A percentile compares a stretch with the other conserved stretches of the same genome.
phyloP scores from a whole-genome alignment of 2,113 vertebrate genomes.

The Smithornis capensis region DNA sequence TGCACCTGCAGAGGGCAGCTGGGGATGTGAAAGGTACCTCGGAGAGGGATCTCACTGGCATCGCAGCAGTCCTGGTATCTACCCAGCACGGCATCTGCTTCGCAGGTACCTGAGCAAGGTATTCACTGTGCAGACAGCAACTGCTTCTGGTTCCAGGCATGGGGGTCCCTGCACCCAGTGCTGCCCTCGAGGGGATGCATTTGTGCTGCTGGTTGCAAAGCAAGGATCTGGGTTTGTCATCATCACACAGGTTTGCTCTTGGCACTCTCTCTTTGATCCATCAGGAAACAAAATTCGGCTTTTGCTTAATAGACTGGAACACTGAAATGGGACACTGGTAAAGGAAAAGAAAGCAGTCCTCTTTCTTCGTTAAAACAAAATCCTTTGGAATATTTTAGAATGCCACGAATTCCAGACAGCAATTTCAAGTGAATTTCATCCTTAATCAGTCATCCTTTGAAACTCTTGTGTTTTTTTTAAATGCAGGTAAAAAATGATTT shows the following conservation, averaged over 20 bases:
- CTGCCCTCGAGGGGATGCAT: not conserved
- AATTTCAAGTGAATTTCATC: not conserved
- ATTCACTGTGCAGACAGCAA: not conserved
- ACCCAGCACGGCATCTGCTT: not conserved
- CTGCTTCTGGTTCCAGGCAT: not conserved
- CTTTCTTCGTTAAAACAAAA: not conserved
- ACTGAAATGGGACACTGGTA: not conserved
- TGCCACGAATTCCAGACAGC: not conserved
- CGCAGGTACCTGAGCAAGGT: not conserved
- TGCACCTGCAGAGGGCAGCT: not conserved
- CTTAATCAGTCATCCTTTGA: not conserved
- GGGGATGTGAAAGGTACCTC: not conserved
- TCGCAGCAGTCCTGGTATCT: not conserved
- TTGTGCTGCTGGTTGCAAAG: not conserved
- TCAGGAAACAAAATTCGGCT: not conserved
- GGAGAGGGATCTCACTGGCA: not conserved
- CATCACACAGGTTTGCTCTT: not conserved
- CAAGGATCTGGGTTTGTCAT: not conserved
- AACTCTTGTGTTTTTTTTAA: not conserved
- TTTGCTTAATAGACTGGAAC: not conserved
- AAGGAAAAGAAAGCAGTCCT: not conserved
- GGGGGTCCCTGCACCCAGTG: rapidly evolving
- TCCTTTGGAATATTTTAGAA: not conserved
- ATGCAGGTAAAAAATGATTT: not conserved
- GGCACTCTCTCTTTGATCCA: not conserved